A percentile compares a stretch with the other conserved stretches of the same genome.
Conservation (phyloP, 2,888 invertebrate genomes). For the Heliothis peltigera region DNA sequence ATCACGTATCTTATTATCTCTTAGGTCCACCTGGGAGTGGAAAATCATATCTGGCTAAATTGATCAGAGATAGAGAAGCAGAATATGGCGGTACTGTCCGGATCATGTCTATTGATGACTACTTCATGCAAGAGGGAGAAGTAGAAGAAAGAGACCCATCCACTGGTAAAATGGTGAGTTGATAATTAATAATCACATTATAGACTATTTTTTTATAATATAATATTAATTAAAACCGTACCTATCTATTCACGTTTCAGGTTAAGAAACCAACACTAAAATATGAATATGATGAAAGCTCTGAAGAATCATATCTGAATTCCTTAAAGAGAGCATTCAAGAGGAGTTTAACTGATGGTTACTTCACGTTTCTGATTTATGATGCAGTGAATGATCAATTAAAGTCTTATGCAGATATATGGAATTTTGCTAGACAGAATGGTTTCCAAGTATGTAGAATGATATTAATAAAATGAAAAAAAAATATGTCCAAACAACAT, state of each 20-base stretch:
- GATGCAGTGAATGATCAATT: conserved; percentile 97
- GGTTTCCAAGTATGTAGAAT: conserved; percentile 93
- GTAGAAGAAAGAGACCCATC: conserved; percentile 92
- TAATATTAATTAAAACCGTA: background rate
- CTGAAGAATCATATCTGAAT: conserved; percentile 95
- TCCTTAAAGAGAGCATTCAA: conserved; percentile 97
- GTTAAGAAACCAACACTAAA: conserved; percentile 92
- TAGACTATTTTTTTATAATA: background rate
- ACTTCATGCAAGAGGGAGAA: conserved; percentile 97
- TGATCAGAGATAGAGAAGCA: conserved; percentile 95
- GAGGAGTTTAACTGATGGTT: conserved; percentile 96
- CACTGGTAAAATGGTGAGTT: conserved; percentile 92
- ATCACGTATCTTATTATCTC: background rate
- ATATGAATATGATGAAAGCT: conserved; percentile 96
- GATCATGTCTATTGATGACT: conserved; percentile 98
- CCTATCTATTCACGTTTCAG: conserved; percentile 71
- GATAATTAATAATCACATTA: background rate
- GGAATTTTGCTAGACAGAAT: conserved; percentile 95
- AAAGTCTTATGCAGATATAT: conserved; percentile 95
- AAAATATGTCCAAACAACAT: background rate
- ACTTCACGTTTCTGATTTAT: conserved; percentile 97
- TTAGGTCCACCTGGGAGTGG: conserved; percentile 97
- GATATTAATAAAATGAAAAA: conserved; percentile 11
- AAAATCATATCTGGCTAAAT: conserved; percentile 96
- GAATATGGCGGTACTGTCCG: conserved; percentile 97